Evolutionary conservation across 2,888 invertebrate species (phyloP).

Genomic region (Hemistola chrysoprasaria): DNA sequence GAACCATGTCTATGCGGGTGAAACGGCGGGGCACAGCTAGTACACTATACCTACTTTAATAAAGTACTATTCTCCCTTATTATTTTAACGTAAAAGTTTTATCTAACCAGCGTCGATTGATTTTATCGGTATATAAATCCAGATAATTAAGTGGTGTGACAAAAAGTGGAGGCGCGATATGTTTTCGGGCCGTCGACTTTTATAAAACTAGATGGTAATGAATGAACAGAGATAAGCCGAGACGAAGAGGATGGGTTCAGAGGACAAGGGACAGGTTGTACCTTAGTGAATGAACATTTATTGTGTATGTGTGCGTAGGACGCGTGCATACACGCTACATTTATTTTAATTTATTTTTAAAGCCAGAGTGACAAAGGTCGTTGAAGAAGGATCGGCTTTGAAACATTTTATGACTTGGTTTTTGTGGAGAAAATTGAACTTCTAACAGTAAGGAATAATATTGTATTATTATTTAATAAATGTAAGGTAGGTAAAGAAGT

Average conservation of each 20-base stretch:
- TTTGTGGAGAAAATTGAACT: background rate
- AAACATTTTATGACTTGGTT: background rate
- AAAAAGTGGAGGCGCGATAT: conserved; percentile 79
- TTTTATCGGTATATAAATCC: conserved; percentile 78
- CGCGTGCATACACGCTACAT: conserved; percentile 21
- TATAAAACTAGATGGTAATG: conserved; percentile 80
- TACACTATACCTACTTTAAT: no score
- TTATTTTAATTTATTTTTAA: conserved; percentile 45
- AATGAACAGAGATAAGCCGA: conserved; percentile 77
- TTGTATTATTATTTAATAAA: no score
- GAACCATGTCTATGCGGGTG: no score
- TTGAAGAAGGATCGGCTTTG: conserved; percentile 13
- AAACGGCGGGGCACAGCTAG: no score
- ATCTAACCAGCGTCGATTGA: conserved; percentile 52
- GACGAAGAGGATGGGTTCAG: conserved; percentile 67
- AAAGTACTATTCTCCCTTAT: no score
- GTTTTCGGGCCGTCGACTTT: conserved; percentile 77
- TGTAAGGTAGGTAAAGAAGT: no score
- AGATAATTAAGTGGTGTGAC: conserved; percentile 80
- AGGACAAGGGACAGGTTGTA: conserved; percentile 63
- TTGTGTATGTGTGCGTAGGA: conserved; percentile 37
- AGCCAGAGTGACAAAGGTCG: conserved; percentile 43
- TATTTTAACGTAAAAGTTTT: conserved; percentile 30
- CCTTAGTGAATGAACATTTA: conserved; percentile 66
- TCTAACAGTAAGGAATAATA: background rate